These are phyloP conservation scores for Parthenolecanium corni DNA, from an alignment of 2,888 invertebrate genomes.

Conservation along the genomic window DNA sequence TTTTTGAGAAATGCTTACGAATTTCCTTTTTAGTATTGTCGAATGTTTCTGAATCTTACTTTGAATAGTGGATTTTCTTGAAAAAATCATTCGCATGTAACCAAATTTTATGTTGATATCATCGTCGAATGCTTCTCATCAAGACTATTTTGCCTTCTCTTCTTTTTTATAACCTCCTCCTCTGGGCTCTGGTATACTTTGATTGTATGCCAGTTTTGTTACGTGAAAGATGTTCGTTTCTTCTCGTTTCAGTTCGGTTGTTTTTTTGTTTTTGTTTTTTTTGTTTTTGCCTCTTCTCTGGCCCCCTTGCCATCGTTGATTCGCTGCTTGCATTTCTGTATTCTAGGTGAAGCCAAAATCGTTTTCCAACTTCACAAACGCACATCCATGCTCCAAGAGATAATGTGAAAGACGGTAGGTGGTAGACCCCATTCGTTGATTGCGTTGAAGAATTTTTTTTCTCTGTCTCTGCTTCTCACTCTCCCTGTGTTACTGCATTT, in stretches of 20 bases:
- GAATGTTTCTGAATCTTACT: too few relatives aligned
- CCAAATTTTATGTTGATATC: too few relatives aligned
- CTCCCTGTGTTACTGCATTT: too few relatives aligned
- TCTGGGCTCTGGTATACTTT: background rate
- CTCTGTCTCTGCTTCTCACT: too few relatives aligned
- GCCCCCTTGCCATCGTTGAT: too few relatives aligned
- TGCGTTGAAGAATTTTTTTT: background rate
- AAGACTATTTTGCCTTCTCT: background rate
- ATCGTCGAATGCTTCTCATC: background rate
- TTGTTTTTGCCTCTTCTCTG: too few relatives aligned
- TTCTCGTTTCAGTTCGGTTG: constrained; percentile 12
- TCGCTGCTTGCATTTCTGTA: too few relatives aligned
- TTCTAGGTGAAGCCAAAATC: background rate
- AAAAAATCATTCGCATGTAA: too few relatives aligned
- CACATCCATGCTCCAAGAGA: too few relatives aligned
- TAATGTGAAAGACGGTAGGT: constrained; percentile 2
- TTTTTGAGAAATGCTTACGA: too few relatives aligned
- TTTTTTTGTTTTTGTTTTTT: background rate
- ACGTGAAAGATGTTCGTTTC: background rate
- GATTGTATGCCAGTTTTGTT: background rate
- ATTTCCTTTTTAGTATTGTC: too few relatives aligned
- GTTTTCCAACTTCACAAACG: background rate
- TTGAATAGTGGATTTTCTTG: too few relatives aligned
- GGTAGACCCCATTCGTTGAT: constrained; percentile 10
- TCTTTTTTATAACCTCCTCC: background rate